Base-by-base conservation (phyloP, 2,797 vertebrate species). In the Catharus ustulatus region DNA sequence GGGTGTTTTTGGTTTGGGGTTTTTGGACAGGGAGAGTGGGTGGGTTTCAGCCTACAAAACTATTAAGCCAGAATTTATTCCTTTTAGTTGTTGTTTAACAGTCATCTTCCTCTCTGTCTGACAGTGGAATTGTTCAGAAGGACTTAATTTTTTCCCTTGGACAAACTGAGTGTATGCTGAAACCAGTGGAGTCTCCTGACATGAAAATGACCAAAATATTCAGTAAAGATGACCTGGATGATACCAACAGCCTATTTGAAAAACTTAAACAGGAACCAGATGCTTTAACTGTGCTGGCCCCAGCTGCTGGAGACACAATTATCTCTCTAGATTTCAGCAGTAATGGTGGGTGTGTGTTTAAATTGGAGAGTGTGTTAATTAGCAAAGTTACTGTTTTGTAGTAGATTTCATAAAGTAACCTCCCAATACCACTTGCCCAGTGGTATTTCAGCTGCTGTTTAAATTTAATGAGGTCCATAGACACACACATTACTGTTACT, bases 241-340 rank as follows among this genome's bases (percentile, higher is more conserved):
- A 98, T 40, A 92, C 97, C 62, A 96, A 95, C 49, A 98, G 97
- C 90, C 98, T 99, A 68, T 99, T 99, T 85, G 99, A 99, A 55
- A 98, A 98, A 97, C 98, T 99, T 81, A 99, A 99, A 94, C 98
- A 97, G 73, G 98, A 99, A 92, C 98, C 99, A 16, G 98, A 99
- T 94, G 98, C 98, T 81, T 98, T 99, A 96, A 99, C 98, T 49
- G 96, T 98, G 89, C 97, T 99, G 95, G 99, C 99, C 55, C 99
- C 99, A 5, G 99, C 99, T 40, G 98, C 99, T n/a, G 99, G 99
- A 94, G 99, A 99, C 97, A 98, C 98, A 32, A 98, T 99, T 95
- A 98, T 99, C 95, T 97, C 98, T 59, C 97, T 99, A 97, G 98
- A 99, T 96, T 99, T 99, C 96, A 98, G 98, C 98, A 98, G 96